phyloP scores from a whole-genome alignment of 2,113 vertebrate species.

The Podarcis raffonei region DNA sequence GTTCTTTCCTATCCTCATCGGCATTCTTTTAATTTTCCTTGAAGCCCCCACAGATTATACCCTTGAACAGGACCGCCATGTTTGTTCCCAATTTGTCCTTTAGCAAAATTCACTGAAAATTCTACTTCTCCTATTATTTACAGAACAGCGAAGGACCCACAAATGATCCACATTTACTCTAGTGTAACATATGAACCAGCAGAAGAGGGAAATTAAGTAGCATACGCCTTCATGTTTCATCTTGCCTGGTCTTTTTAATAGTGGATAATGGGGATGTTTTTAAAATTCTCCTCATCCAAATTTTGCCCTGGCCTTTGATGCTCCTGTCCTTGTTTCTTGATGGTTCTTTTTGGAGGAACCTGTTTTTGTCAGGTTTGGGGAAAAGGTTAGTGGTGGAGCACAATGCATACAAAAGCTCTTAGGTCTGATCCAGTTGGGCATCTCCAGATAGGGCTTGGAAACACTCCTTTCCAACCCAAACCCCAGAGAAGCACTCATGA shows the following conservation, averaged over 20 bases:
- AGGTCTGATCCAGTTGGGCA: too few species aligned
- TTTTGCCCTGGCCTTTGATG: background rate
- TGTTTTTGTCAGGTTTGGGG: too few species aligned
- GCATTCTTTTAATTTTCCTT: background rate
- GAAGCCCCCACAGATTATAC: background rate
- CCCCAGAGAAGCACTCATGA: too few species aligned
- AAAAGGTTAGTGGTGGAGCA: background rate
- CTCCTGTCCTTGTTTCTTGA: background rate
- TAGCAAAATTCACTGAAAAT: background rate
- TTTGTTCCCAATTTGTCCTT: background rate
- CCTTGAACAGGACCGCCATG: background rate
- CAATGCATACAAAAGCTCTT: too few species aligned
- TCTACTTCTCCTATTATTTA: background rate
- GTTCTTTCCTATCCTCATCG: background rate
- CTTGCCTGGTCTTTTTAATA: background rate
- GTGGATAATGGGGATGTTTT: background rate
- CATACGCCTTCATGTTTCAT: too few species aligned
- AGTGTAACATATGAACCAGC: background rate
- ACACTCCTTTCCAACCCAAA: too few species aligned
- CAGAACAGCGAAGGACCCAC: background rate
- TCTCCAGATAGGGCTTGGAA: too few species aligned
- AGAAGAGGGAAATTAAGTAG: background rate
- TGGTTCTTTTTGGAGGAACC: background rate
- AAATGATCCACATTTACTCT: background rate
- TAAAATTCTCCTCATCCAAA: background rate